These are phyloP conservation scores for Tiliacea citrago DNA, from an alignment of 2,888 invertebrate species.

Conservation along the genomic window DNA sequence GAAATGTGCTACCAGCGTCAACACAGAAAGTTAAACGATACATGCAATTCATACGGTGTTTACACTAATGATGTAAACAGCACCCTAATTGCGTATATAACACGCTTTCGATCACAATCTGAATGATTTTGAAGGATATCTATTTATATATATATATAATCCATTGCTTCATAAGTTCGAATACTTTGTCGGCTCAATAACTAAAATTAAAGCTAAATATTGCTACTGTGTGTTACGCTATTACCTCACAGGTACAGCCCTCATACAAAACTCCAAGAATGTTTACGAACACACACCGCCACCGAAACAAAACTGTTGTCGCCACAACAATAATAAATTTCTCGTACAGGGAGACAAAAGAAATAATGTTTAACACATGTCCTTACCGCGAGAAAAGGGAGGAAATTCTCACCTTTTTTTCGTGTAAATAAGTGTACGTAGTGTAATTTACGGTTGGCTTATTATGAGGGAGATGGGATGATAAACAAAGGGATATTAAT, in stretches of 20 bases:
- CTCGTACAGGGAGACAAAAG: conserved; percentile 38
- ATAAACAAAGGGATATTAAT: conserved; percentile 42
- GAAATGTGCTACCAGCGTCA: too few species aligned
- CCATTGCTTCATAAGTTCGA: too few species aligned
- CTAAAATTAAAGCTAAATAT: too few species aligned
- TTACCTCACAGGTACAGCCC: background rate
- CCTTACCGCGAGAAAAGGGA: conserved; percentile 16
- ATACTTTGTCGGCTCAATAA: too few species aligned
- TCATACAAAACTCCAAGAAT: background rate
- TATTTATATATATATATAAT: too few species aligned
- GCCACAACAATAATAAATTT: conserved; percentile 52
- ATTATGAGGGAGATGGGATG: background rate
- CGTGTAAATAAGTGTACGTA: conserved; percentile 15
- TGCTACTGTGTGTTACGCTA: too few species aligned
- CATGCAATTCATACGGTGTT: background rate
- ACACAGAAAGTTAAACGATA: background rate
- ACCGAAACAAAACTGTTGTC: conserved; percentile 33
- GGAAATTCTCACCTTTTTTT: conserved; percentile 36
- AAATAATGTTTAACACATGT: conserved; percentile 57
- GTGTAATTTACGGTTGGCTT: conserved; percentile 60
- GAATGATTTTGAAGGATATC: too few species aligned
- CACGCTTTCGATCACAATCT: too few species aligned
- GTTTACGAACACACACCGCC: background rate
- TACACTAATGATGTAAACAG: too few species aligned
- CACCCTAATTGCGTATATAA: too few species aligned